phyloP scores from a whole-genome alignment of 2,113 vertebrate species.

The Euleptes europaea region DNA sequence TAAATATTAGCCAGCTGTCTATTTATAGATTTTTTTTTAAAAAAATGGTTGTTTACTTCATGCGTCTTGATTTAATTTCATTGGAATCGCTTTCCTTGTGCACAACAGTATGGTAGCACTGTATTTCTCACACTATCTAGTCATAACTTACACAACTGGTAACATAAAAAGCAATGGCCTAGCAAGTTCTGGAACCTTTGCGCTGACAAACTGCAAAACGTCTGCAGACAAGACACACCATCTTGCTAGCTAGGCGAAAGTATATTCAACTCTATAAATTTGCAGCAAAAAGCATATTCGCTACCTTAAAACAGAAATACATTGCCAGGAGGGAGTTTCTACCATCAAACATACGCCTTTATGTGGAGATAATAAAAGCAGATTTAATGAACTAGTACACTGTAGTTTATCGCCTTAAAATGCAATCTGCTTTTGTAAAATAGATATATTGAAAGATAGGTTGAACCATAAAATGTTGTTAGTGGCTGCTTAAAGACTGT shows the following conservation, averaged over 20 bases:
- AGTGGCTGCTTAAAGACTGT: slow-evolving; percentile 19
- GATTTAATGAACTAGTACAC: slow-evolving; percentile 14
- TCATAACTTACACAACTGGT: slow-evolving; percentile 19
- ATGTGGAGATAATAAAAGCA: neutral
- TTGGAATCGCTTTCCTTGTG: slow-evolving; percentile 38
- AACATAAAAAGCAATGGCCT: neutral
- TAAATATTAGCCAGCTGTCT: slow-evolving; percentile 73
- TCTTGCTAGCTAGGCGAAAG: slow-evolving; percentile 31
- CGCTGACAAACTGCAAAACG: neutral
- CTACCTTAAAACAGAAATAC: neutral
- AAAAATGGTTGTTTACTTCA: slow-evolving; percentile 69
- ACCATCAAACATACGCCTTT: neutral
- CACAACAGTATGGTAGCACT: neutral
- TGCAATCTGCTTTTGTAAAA: slow-evolving; percentile 23
- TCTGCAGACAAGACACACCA: neutral
- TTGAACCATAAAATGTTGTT: slow-evolving; percentile 26
- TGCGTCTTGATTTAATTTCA: slow-evolving; percentile 65
- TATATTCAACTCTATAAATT: slow-evolving; percentile 28
- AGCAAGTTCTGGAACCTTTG: neutral
- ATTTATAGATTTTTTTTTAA: slow-evolving; percentile 63
- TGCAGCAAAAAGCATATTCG: slow-evolving; percentile 4
- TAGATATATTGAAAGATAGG: neutral
- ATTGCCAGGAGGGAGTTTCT: slow-evolving; percentile 1
- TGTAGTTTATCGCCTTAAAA: slow-evolving; percentile 34
- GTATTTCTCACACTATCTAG: neutral